Evolutionary conservation across 53 echinoderm and acorn worm genomes (phyloP).

Genomic region (Paracentrotus lividus): DNA sequence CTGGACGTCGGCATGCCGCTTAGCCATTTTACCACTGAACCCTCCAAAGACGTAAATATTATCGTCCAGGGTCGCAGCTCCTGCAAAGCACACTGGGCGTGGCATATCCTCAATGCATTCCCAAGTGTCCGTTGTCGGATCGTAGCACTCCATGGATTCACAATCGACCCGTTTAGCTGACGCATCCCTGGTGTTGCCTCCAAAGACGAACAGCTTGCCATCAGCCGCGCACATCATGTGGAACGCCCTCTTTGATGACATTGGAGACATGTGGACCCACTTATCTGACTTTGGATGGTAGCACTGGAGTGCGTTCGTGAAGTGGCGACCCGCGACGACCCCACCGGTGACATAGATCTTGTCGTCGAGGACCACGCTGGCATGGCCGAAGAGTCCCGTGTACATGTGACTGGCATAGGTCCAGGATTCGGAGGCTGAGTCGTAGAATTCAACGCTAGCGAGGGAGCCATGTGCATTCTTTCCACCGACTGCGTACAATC

Average conservation of each 20-base stretch:
- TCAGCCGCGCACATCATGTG: slow-evolving; percentile 85
- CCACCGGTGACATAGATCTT: slow-evolving; percentile 89
- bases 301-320: slow-evolving; percentile 88
- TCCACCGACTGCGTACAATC: slow-evolving; percentile 90
- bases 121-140: slow-evolving; percentile 82
- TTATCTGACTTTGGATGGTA: slow-evolving; percentile 87
- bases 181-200: slow-evolving; percentile 83
- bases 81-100: slow-evolving; percentile 87
- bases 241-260: slow-evolving; percentile 89
- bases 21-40: slow-evolving; percentile 84
- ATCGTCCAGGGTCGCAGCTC: slow-evolving; percentile 66
- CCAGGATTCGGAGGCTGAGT: slow-evolving; percentile 83
- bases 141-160: slow-evolving; percentile 83
- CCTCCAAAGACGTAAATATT: slow-evolving; percentile 89
- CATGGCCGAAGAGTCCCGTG: slow-evolving; percentile 88
- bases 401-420: slow-evolving; percentile 76
- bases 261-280: slow-evolving; percentile 91
- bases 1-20: slow-evolving; percentile 86
- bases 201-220: slow-evolving; percentile 87
- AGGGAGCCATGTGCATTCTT: slow-evolving; percentile 90
- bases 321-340: slow-evolving; percentile 86
- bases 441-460: slow-evolving; percentile 90
- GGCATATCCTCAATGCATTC: slow-evolving; percentile 77
- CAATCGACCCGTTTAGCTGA: slow-evolving; percentile 82
- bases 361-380: slow-evolving; percentile 77